Evolutionary conservation across 1,140 invertebrate genomes (phyloP).

Genomic region (Drosophila kanapiae): DNA sequence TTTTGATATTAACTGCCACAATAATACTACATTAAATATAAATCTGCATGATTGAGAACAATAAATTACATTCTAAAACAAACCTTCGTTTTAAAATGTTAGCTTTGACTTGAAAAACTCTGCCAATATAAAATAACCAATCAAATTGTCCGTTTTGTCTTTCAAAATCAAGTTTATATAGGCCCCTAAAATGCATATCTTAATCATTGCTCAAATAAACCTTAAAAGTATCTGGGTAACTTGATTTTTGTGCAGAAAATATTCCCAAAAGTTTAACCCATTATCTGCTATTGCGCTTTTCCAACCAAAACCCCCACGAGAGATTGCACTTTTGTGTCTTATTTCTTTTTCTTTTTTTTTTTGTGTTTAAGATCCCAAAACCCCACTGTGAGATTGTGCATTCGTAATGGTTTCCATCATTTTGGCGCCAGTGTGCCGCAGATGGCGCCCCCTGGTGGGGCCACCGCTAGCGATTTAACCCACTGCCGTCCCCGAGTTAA

Average conservation of each 20-base stretch:
- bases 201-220: neutral
- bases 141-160: no score
- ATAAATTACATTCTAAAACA: no score
- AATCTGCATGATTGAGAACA: no score
- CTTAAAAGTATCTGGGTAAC: neutral
- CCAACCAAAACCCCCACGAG: neutral
- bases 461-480: slow-evolving; percentile 3
- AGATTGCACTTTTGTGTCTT: slow-evolving; percentile 9
- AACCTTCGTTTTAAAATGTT: no score
- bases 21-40: no score
- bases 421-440: slow-evolving; percentile 44
- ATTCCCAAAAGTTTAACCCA: slow-evolving; percentile 24
- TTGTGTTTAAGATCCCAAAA: slow-evolving; percentile 10
- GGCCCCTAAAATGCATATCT: neutral
- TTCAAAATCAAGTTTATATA: neutral
- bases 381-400: slow-evolving; percentile 45
- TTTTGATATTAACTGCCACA: no score
- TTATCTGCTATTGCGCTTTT: slow-evolving; percentile 3
- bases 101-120: no score
- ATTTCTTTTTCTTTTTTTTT: neutral
- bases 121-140: no score
- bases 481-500: slow-evolving; percentile 9
- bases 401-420: slow-evolving; percentile 47
- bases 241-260: neutral
- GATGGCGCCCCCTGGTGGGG: slow-evolving; percentile 35